Evolutionary conservation across 2,888 invertebrate genomes (phyloP).

Genomic region (Lucinisca nassula): DNA sequence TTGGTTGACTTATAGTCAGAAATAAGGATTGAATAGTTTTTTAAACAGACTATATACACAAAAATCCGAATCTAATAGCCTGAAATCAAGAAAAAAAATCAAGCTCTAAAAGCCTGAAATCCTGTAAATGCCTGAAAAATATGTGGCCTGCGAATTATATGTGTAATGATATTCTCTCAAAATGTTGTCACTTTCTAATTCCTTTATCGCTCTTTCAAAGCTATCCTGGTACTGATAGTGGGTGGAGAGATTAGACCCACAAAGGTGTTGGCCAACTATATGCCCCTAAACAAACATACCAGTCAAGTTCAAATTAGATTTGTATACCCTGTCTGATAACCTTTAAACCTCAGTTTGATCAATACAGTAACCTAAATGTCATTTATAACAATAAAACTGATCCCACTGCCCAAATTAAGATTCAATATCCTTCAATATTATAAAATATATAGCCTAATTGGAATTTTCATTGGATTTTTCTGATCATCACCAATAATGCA

Average conservation of each 20-base stretch:
- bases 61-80: no score
- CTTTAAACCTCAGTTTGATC: slow-evolving; percentile 31
- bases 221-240: not conserved
- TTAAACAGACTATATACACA: no score
- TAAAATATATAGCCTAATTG: not conserved
- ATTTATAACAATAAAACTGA: slow-evolving; percentile 4
- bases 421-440: not conserved
- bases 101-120: no score
- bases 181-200: not conserved
- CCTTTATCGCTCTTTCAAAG: not conserved
- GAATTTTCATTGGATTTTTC: no score
- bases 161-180: no score
- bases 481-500: no score
- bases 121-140: no score
- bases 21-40: no score
- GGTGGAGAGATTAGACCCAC: not conserved
- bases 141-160: no score
- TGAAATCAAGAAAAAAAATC: no score
- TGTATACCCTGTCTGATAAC: slow-evolving; percentile 48
- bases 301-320: slow-evolving; percentile 60
- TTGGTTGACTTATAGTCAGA: no score
- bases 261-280: slow-evolving; percentile 26
- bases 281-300: slow-evolving; percentile 56
- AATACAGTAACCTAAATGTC: slow-evolving; percentile 22
- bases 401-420: not conserved